Conservation (phyloP, 2,888 invertebrate species). For the Atethmia centrago region DNA sequence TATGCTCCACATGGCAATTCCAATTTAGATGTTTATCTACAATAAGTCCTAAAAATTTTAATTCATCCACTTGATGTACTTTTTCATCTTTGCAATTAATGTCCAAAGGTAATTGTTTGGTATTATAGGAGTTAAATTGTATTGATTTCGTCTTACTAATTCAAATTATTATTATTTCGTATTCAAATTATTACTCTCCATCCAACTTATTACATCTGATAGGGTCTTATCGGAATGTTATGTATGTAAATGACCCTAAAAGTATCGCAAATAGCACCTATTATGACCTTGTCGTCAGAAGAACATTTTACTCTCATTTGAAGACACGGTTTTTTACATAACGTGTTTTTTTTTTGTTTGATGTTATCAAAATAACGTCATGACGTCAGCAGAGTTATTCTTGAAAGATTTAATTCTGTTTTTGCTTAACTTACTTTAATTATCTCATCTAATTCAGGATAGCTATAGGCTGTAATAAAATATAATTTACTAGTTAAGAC, state of each 20-base stretch:
- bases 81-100: no score
- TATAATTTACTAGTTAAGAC: background rate
- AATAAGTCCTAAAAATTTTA: no score
- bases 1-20: no score
- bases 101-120: no score
- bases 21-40: no score
- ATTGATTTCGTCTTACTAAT: no score
- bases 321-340: constrained; percentile 18
- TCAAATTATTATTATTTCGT: no score
- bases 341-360: constrained; percentile 8
- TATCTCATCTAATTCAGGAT: no score
- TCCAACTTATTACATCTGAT: no score
- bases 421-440: background rate
- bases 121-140: no score
- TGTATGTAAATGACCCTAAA: background rate
- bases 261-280: background rate
- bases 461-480: background rate
- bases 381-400: constrained; percentile 3
- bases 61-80: no score
- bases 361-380: background rate
- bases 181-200: no score
- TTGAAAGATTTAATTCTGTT: background rate
- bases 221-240: background rate
- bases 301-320: background rate
- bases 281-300: constrained; percentile 1